Percentiles rank a stretch among this genome's conserved stretches.
phyloP scores from a whole-genome alignment of 2,888 invertebrate species.

The Xanthia icteritia region DNA sequence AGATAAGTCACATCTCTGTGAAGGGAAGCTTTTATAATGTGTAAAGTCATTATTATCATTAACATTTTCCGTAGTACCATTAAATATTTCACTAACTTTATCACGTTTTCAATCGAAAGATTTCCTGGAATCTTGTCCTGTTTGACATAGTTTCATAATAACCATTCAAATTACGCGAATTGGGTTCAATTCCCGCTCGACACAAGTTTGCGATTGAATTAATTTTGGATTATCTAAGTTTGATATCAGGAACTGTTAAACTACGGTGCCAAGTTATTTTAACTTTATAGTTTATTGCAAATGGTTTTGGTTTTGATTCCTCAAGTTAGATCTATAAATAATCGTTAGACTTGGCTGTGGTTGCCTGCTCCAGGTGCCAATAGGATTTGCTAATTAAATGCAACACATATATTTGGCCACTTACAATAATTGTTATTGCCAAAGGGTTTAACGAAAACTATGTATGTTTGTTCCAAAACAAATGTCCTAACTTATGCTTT shows the following conservation, averaged over 20 bases:
- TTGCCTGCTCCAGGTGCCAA: constrained; percentile 48
- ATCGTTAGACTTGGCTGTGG: constrained; percentile 49
- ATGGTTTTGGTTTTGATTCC: constrained; percentile 48
- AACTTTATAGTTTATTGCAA: constrained; percentile 65
- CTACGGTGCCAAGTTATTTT: constrained; percentile 61
- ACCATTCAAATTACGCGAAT: constrained; percentile 66
- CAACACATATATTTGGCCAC: constrained; percentile 23
- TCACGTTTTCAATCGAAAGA: constrained; percentile 20
- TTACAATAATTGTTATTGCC: constrained; percentile 31
- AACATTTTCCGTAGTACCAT: neutral
- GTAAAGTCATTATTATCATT: neutral
- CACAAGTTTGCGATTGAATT: constrained; percentile 72
- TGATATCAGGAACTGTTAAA: constrained; percentile 62
- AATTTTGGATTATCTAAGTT: constrained; percentile 73
- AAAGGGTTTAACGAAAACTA: constrained; percentile 2
- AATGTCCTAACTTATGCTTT: neutral
- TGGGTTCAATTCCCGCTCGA: constrained; percentile 69
- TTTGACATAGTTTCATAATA: constrained; percentile 64
- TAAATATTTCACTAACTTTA: constrained; percentile 22
- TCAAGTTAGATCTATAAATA: constrained; percentile 52
- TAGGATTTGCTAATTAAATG: constrained; percentile 54
- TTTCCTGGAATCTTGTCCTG: constrained; percentile 41
- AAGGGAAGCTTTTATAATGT: neutral
- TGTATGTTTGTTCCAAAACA: neutral
- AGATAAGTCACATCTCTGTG: too few relatives aligned